Percentiles rank a stretch among this genome's conserved stretches.
Evolutionary conservation across 2,797 vertebrate species (phyloP).

Genomic region (Hydrophis major): DNA sequence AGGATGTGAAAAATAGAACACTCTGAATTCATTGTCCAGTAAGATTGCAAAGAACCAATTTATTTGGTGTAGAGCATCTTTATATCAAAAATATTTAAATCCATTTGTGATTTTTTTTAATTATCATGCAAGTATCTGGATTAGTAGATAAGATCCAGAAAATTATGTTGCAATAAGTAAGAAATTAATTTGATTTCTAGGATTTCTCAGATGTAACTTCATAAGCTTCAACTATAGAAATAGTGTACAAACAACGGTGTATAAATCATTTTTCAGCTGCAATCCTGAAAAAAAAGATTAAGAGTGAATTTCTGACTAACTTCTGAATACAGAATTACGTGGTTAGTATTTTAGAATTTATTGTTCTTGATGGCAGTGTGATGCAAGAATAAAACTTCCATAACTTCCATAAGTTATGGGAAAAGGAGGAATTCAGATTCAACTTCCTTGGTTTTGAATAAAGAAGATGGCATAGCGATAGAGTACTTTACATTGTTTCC

Average conservation of each 20-base stretch:
- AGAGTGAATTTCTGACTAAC: background rate
- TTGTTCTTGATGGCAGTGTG: background rate
- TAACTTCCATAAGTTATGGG: background rate
- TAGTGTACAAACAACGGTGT: background rate
- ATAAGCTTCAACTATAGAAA: background rate
- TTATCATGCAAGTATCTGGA: background rate
- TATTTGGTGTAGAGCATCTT: background rate
- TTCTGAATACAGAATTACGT: background rate
- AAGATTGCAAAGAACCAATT: background rate
- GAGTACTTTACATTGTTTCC: background rate
- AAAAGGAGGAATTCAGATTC: background rate
- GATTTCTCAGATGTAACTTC: background rate
- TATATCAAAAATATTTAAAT: background rate
- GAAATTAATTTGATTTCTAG: background rate
- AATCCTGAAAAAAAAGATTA: background rate
- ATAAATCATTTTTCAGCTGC: background rate
- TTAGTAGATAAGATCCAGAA: background rate
- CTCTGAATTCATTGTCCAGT: background rate
- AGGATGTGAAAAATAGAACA: background rate
- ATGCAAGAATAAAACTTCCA: background rate
- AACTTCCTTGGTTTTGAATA: background rate
- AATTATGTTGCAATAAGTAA: background rate
- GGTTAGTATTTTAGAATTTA: background rate
- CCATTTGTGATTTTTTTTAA: background rate
- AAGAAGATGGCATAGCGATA: accelerated